Evolutionary conservation across 2,797 vertebrate genomes (phyloP).

Genomic region (Sciaenops ocellatus): DNA sequence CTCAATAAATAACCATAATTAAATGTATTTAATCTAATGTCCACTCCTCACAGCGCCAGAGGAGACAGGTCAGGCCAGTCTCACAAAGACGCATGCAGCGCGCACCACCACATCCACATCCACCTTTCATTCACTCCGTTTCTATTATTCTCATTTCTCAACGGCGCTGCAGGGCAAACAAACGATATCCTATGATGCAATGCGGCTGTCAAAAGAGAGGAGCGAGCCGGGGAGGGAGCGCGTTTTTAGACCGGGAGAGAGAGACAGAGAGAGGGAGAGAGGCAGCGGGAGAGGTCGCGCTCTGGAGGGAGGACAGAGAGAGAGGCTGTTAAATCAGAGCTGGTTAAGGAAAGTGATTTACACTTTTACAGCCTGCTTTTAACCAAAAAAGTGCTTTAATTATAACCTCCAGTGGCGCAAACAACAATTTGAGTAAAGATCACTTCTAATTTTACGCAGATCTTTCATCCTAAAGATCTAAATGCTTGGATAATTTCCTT

Average conservation of each 20-base stretch:
- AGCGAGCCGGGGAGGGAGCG: conserved; percentile 10
- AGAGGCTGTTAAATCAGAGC: conserved; percentile 11
- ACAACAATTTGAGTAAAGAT: conserved; percentile 53
- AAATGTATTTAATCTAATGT: conserved; percentile 3
- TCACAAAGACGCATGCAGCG: conserved; percentile 17
- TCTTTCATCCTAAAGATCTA: conserved; percentile 30
- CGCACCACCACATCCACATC: conserved; percentile 1
- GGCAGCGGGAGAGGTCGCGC: not conserved
- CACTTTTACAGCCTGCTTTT: conserved; percentile 45
- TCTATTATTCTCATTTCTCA: conserved; percentile 24
- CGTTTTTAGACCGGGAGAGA: not conserved
- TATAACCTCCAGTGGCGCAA: conserved; percentile 48
- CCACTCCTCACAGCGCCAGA: not conserved
- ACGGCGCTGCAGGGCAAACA: conserved; percentile 43
- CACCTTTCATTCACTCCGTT: conserved; percentile 15
- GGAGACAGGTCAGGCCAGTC: not conserved
- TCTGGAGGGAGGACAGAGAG: not conserved
- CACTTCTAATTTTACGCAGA: conserved; percentile 32
- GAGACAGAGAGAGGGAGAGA: no score
- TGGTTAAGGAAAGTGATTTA: conserved; percentile 40
- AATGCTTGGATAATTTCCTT: conserved; percentile 15
- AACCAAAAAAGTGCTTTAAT: conserved; percentile 49
- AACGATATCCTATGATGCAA: conserved; percentile 53
- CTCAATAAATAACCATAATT: conserved; percentile 16
- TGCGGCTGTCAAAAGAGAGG: conserved; percentile 44